Base-by-base conservation (phyloP, 2,888 invertebrate species). In the Polydrusus pterygomalis region DNA sequence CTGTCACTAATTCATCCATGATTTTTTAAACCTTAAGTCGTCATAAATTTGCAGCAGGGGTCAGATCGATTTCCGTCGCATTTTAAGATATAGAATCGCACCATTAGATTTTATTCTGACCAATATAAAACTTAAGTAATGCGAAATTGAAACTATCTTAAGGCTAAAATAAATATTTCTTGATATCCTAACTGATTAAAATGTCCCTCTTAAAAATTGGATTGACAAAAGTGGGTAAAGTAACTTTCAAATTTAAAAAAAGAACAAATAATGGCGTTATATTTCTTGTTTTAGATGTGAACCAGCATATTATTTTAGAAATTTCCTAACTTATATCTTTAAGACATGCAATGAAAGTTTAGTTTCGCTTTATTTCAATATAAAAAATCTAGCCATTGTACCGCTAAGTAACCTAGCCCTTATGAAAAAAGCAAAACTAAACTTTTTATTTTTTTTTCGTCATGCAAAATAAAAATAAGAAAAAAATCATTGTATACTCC, bases 381-480 rank as follows among this genome's bases (percentile, higher is more conserved):
- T 45, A 13, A 30, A n/a, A 38, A 58, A 34, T 34, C 38, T 54
- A 68, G 67, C 67, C 9, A 40, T 20, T 70, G 1, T 20, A 43
- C 34, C 30, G 13, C 25, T 25, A 62, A 30, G 2, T 38, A 63
- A 13, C 34, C 43, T 49, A 70, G 45, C 47, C 13, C 49, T 34
- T 43, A 49, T 25, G 25, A 25, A 25, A 45, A 67, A 49, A 60
- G 54, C 64, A 65, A 77, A 77, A 77, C 47, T 77, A 73, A 72
- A 73, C 75, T 58, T 75, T 70, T 40, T 69, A 63, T 20, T 17
- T 68, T 9, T n/a, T 58, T 58, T 25, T 51, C 70, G 51, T 40
- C 77, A 77, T 77, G 77, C 77, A 77, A 77, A 77, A 74, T 77
- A 69, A 77, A 77, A 74, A 58, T 25, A 43, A 34, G 51, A 18